Base-by-base conservation (phyloP, 2,113 vertebrate genomes). In the Calonectris borealis region DNA sequence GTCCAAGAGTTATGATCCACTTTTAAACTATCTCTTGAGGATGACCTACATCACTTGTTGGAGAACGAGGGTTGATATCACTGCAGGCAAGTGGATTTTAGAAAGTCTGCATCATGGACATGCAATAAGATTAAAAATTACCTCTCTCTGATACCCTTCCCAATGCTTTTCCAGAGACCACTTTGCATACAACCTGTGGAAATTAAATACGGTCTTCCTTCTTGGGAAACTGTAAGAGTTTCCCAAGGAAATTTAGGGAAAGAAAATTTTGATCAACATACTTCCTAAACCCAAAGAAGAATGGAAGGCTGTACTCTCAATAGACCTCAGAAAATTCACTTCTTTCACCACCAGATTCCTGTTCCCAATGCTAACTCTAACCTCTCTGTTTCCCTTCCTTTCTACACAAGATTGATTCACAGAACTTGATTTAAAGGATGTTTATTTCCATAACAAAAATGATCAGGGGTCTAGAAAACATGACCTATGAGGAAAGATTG, bases 401-500 rank as follows among this genome's bases (percentile, higher is more conserved):
- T 94, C 96, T 81, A 81, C 96, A 96, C 94, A 97, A 96, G 96
- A 96, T 96, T 96, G 96, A 97, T 96, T 97, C 96, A 88, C 94
- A 94, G 95, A 92, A 96, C 85, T 96, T 97, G 96, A 97, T 97
- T 96, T 97, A 97, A 96, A 96, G 94, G 96, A 96, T 97, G 96
- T 96, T 97, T 97, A 97, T 97, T 97, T 97, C 96, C 96, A 94
- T 96, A 96, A 96, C 96, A 96, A 90, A 97, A 97, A 97, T 97
- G 96, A 97, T 97, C 96, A 96, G 96, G 92, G 96, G 96, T 97
- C 96, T 93, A 96, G 93, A 97, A 97, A 97, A 97, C 96, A 97
- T 97, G 96, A 97, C 96, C 96, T 96, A 97, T 97, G 96, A 97
- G 96, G 96, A 97, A 97, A 97, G 96, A 97, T 97, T 97, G 96